Evolutionary conservation across 2,113 vertebrate species (phyloP), one percentile per base, ranked within the genome.

Genomic region (Alligator mississippiensis): DNA sequence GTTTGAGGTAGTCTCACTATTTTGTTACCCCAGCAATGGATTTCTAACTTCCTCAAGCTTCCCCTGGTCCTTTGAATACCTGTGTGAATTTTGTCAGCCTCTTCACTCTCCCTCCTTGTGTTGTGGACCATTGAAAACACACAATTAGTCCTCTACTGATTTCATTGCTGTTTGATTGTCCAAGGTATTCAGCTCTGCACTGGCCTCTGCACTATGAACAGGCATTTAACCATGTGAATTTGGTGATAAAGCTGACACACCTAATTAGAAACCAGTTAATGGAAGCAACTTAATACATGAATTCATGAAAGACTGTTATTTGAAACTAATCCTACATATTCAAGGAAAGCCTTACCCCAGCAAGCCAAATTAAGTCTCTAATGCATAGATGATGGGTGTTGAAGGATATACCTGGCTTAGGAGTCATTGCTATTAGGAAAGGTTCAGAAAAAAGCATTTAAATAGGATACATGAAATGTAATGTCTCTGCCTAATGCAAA

Each of bases 301-400:
- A 74, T 80, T 89, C 5, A 6, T 89, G 82, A 90, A 92, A 64
- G 55, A 79, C 55, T 90, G 77, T 84, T 94, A 76, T 38, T 88
- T 95, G 94, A 94, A 75, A 70, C 75, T 92, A 85, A 75, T 79
- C 78, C 84, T 90, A 80, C 27, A 21, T 92, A 82, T 92, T 89
- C 92, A 90, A 93, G 93, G n/a, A 94, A 28, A 74, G 47, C 94
- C 84, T 94, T 94, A 84, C 64, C 95, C 92, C 81, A 93, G 87
- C 70, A 89, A 79, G 87, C 80, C 93, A 94, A 94, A 94, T 84
- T 87, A 87, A 94, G 82, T 82, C 77, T 28, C 27, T 92, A 92
- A 94, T 96, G 95, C 96, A 96, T 96, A 96, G 96, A 75, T 57
- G 80, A 80, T 94, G 89, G 88, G 77, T 97, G 93, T 81, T 47